Conservation (phyloP, 2,888 invertebrate species). For the Eudemis profundana region DNA sequence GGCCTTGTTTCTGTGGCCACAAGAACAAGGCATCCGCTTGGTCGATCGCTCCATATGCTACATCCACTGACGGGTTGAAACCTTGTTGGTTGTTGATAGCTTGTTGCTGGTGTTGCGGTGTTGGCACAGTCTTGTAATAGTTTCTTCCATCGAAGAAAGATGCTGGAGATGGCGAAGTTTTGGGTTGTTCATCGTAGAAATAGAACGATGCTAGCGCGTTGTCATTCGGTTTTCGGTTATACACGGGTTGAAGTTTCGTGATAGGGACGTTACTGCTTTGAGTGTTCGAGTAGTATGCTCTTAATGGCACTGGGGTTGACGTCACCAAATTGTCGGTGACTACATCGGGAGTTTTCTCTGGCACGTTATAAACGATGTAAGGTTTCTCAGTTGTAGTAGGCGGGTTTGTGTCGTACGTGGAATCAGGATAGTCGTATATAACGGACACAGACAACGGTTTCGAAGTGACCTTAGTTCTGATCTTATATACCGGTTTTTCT, state of each 20-base stretch:
- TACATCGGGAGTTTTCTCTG: slow-evolving; percentile 68
- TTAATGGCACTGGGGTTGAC: slow-evolving; percentile 87
- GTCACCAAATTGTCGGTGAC: slow-evolving; percentile 75
- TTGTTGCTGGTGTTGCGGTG: slow-evolving; percentile 54
- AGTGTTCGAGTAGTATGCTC: slow-evolving; percentile 86
- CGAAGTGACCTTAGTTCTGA: slow-evolving; percentile 78
- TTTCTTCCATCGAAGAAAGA: slow-evolving; percentile 78
- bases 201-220: slow-evolving; percentile 87
- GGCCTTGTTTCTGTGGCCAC: slow-evolving; percentile 82
- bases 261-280: slow-evolving; percentile 83
- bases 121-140: slow-evolving; percentile 76
- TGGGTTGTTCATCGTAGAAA: slow-evolving; percentile 88
- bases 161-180: slow-evolving; percentile 84
- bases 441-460: slow-evolving; percentile 81
- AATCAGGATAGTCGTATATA: slow-evolving; percentile 78
- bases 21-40: slow-evolving; percentile 78
- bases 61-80: slow-evolving; percentile 72
- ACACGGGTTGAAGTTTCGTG: slow-evolving; percentile 82
- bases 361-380: slow-evolving; percentile 80
- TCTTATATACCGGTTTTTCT: slow-evolving; percentile 77
- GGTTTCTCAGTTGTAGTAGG: slow-evolving; percentile 80
- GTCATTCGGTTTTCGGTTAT: slow-evolving; percentile 72
- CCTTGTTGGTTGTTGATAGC: slow-evolving; percentile 67
- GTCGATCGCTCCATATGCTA: slow-evolving; percentile 77
- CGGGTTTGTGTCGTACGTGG: slow-evolving; percentile 73